Percentiles rank a stretch among this genome's conserved stretches.
Evolutionary conservation across 2,888 invertebrate genomes (phyloP).

Genomic region (Fabriciana adippe): DNA sequence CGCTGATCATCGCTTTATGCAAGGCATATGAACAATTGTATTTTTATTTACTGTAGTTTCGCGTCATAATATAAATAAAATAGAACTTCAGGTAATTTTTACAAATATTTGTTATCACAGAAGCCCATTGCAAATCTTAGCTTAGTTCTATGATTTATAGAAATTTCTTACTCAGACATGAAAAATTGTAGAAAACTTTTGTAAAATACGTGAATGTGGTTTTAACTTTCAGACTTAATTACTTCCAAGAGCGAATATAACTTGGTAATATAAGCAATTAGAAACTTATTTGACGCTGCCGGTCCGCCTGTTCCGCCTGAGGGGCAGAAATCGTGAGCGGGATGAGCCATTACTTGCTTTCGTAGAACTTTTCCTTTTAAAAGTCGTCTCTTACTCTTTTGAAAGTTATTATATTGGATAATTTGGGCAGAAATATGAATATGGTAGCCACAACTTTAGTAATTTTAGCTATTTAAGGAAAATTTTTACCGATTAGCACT

Average conservation of each 20-base stretch:
- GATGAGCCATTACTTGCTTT: conserved; percentile 82
- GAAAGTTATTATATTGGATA: conserved; percentile 80
- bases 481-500: conserved; percentile 67
- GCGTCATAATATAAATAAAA: too few species aligned
- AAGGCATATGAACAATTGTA: too few species aligned
- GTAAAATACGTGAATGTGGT: conserved; percentile 69
- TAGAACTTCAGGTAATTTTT: too few species aligned
- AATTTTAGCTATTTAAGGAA: conserved; percentile 66
- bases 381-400: conserved; percentile 80
- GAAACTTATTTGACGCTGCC: conserved; percentile 81
- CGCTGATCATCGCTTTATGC: too few species aligned
- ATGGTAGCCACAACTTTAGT: conserved; percentile 75
- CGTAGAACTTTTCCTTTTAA: conserved; percentile 80
- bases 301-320: conserved; percentile 77
- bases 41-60: too few species aligned
- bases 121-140: too few species aligned
- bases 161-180: conserved; percentile 40
- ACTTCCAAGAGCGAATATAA: conserved; percentile 78
- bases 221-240: conserved; percentile 77
- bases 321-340: conserved; percentile 77
- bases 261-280: conserved; percentile 82
- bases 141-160: conserved; percentile 42
- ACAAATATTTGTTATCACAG: too few species aligned
- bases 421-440: conserved; percentile 78
- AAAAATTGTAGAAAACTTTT: conserved; percentile 54